A percentile compares a stretch with the other conserved stretches of the same genome.
Conservation (phyloP, 2,888 invertebrate genomes). For the Diplazon laetatorius region DNA sequence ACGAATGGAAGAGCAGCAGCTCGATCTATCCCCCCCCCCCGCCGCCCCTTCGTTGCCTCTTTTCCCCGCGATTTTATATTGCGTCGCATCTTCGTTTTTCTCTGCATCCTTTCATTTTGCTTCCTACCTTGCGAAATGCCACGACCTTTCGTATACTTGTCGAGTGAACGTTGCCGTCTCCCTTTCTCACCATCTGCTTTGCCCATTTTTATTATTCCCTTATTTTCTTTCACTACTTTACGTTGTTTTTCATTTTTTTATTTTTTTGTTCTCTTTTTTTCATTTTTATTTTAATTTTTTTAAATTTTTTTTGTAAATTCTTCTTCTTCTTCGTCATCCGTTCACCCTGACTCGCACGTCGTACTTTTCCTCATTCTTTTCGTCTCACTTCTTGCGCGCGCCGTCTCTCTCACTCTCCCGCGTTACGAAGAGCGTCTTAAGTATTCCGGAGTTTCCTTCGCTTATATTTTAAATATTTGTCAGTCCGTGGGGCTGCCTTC, state of each 20-base stretch:
- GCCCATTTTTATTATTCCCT: slow-evolving; percentile 39
- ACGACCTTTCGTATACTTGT: slow-evolving; percentile 37
- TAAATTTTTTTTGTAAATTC: no score
- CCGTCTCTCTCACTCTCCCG: slow-evolving; percentile 10
- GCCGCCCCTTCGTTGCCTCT: no score
- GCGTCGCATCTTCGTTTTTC: slow-evolving; percentile 30
- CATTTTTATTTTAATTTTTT: no score
- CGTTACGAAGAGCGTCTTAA: slow-evolving; percentile 62
- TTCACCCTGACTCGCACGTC: slow-evolving; percentile 12
- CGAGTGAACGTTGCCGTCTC: slow-evolving; percentile 34
- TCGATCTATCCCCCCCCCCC: no score
- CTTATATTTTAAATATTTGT: slow-evolving; percentile 67
- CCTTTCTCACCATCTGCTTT: slow-evolving; percentile 31
- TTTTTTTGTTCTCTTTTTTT: slow-evolving; percentile 14
- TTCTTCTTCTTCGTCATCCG: not conserved
- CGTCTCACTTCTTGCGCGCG: not conserved
- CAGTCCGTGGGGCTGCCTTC: slow-evolving; percentile 21
- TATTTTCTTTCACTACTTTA: slow-evolving; percentile 21
- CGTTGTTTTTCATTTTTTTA: slow-evolving; percentile 5
- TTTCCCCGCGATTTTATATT: slow-evolving; percentile 39
- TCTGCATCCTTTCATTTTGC: slow-evolving; percentile 13
- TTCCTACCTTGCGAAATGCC: slow-evolving; percentile 20
- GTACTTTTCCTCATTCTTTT: slow-evolving; percentile 39
- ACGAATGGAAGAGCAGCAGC: slow-evolving; percentile 12
- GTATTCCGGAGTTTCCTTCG: slow-evolving; percentile 67